Base-by-base conservation (phyloP, 2,113 vertebrate genomes). In the Mustela lutreola region DNA sequence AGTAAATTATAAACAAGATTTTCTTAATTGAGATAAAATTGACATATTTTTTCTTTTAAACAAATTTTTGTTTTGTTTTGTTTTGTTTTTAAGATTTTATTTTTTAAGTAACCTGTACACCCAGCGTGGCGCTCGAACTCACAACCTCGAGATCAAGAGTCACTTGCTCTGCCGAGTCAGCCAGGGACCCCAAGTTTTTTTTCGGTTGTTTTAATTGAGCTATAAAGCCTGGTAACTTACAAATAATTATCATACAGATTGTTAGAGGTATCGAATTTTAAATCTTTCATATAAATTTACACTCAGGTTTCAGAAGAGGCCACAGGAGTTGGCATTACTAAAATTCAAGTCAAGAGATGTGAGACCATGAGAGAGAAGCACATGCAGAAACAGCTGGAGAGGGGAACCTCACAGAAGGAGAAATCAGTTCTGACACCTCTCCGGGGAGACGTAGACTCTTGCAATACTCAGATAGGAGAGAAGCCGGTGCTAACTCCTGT, bases 291-390 rank as follows among this genome's bases (percentile, higher is more conserved):
- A 7, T 79, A 70, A 65, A 91, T 84, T 86, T 94, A 21, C 65
- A 26, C 24, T 7, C 6, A 98, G 98, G 21, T 92, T 93, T 92
- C 86, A 87, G 92, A 92, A 79, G 98, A 98, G 60, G 94, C 94
- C 6, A 21, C 94, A 18, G 70, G 92, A 45, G 71, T 96, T 85
- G 96, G 95, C 83, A 81, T 90, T 89, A 87, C 97, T 11, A 97
- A 97, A 36, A 96, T 99, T 76, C 99, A 99, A 87, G 99, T 99
- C n/a, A 99, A 99, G 98, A 99, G 98, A 80, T 99, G 99, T 88
- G 99, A 99, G 76, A 99, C 99, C 80, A 98, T 99, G 98, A 98
- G 96, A 90, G 99, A 99, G 97, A 99, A 99, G 48, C 98, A 97
- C 1, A 98, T 99, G 1, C 99, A 99, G 62, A 99, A 98, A 24